Evolutionary conservation across 1,140 invertebrate species (phyloP).

Genomic region (Reticulitermes speratus): DNA sequence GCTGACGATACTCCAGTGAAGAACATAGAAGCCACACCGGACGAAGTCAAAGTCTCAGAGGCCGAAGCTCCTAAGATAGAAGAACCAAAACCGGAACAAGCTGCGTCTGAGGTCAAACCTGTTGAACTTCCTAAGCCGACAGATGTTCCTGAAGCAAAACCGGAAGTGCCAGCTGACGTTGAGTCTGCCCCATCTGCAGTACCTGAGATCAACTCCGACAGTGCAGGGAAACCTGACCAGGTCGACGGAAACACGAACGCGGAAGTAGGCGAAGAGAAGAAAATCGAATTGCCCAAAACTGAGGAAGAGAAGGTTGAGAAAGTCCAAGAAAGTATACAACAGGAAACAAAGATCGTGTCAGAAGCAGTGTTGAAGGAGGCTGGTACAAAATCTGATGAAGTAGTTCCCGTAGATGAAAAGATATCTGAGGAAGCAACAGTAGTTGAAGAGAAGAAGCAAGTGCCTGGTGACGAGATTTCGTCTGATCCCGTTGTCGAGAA

Average conservation of each 20-base stretch:
- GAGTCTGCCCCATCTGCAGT: neutral
- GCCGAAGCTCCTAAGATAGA: neutral
- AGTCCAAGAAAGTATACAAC: too few species aligned
- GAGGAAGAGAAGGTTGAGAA: slow-evolving; percentile 26
- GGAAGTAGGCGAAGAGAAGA: neutral
- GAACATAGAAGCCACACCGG: neutral
- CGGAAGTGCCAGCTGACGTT: neutral
- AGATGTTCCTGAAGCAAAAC: too few species aligned
- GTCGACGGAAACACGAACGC: neutral
- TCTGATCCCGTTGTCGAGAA: slow-evolving; percentile 25
- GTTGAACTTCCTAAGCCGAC: neutral
- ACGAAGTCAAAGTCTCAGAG: neutral
- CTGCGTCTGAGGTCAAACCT: neutral
- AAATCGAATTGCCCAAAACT: neutral
- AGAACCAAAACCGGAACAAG: neutral
- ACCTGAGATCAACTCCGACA: neutral
- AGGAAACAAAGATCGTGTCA: neutral
- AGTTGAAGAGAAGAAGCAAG: slow-evolving; percentile 20
- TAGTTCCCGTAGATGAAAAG: neutral
- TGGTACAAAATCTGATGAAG: slow-evolving; percentile 22
- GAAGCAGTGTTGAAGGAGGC: slow-evolving; percentile 5
- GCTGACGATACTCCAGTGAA: neutral
- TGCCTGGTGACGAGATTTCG: neutral
- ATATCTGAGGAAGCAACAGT: neutral
- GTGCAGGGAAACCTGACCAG: neutral